A percentile compares a stretch with the other conserved stretches of the same genome.
Conservation (phyloP, 2,113 vertebrate genomes). For the Embiotoca jacksoni region DNA sequence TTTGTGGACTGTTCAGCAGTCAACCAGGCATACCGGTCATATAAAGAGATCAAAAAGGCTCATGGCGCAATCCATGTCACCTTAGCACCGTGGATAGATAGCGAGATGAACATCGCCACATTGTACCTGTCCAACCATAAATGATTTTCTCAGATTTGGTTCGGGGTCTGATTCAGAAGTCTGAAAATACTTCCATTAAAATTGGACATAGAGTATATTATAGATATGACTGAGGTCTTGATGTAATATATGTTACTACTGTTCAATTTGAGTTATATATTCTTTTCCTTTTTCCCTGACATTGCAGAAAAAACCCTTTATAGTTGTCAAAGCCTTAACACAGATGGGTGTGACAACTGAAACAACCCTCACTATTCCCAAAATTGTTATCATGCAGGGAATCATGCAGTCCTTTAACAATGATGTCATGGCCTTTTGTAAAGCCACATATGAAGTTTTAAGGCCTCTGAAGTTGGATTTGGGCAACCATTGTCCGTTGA, state of each 20-base stretch:
- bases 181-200: neutral
- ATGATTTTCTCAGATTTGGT: constrained; percentile 34
- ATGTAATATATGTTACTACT: neutral
- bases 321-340: neutral
- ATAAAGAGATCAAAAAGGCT: constrained; percentile 68
- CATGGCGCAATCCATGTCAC: constrained; percentile 62
- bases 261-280: neutral
- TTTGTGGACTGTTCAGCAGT: constrained; percentile 54
- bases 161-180: neutral
- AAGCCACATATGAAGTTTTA: constrained; percentile 1
- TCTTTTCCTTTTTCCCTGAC: neutral
- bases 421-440: neutral
- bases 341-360: neutral
- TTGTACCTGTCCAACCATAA: constrained; percentile 45
- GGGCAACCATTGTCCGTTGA: constrained; percentile 23
- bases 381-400: constrained; percentile 23
- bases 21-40: constrained; percentile 61
- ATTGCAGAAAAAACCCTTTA: neutral
- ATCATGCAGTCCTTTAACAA: constrained; percentile 2
- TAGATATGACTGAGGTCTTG: neutral
- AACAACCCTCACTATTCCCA: constrained; percentile 30
- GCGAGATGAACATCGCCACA: constrained; percentile 29
- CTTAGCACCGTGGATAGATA: constrained; percentile 33
- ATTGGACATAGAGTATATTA: neutral
- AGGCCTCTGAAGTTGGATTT: constrained; percentile 26